Conservation (phyloP, 1,140 invertebrate genomes). For the Muscidifurax raptorellus region DNA sequence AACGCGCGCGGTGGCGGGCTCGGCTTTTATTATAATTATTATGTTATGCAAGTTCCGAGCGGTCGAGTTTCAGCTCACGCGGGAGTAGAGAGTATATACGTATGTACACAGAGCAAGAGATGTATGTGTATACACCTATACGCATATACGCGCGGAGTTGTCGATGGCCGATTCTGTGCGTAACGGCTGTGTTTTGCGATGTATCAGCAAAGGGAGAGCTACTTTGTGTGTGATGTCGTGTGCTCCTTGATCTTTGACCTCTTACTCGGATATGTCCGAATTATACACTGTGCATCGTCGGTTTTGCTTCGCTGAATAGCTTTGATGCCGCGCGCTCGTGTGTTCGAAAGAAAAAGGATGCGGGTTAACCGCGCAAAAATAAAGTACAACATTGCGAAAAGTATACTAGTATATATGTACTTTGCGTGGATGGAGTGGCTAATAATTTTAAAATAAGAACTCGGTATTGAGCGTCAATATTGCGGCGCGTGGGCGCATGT, state of each 20-base stretch:
- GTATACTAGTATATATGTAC: background rate
- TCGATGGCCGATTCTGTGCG: constrained; percentile 5
- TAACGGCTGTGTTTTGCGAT: constrained; percentile 7
- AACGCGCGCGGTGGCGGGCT: background rate
- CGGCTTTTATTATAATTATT: constrained; percentile 40
- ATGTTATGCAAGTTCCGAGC: constrained; percentile 36
- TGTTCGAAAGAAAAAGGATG: background rate
- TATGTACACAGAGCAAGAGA: background rate
- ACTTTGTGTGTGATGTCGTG: no score
- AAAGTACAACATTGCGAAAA: background rate
- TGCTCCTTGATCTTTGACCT: background rate
- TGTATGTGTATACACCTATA: background rate
- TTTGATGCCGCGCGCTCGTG: no score
- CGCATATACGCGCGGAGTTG: background rate
- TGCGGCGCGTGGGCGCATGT: no score
- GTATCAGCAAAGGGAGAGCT: no score
- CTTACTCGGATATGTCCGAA: no score
- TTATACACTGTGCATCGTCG: no score
- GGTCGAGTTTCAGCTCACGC: constrained; percentile 10
- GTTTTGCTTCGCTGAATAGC: no score
- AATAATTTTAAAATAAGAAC: background rate
- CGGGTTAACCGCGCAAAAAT: background rate
- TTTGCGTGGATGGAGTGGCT: no score
- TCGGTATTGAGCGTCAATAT: background rate
- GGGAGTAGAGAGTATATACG: background rate